Percentiles rank a stretch among this genome's conserved stretches.
Conservation (phyloP, 2,797 vertebrate species). For the Protonibea diacanthus region DNA sequence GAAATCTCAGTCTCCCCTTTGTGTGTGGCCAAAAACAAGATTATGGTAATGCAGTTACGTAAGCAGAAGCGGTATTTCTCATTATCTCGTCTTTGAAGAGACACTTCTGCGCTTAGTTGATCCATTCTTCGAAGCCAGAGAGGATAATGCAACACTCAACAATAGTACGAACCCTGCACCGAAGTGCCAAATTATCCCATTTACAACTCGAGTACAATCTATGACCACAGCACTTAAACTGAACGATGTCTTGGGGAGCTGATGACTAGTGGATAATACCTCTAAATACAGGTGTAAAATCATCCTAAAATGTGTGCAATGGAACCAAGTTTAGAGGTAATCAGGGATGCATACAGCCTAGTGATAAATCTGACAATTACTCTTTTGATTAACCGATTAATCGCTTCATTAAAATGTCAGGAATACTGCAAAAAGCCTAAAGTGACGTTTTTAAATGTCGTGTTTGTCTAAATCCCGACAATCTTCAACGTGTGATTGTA, state of each 20-base stretch:
- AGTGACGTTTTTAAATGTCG: neutral
- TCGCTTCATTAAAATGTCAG: neutral
- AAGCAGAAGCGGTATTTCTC: neutral
- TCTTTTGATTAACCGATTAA: neutral
- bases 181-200: neutral
- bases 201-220: neutral
- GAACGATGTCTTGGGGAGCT: neutral
- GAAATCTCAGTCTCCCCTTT: conserved; percentile 1
- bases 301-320: neutral
- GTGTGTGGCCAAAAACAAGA: neutral
- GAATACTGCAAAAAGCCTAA: neutral
- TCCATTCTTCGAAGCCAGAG: neutral
- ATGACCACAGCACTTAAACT: neutral
- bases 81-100: conserved; percentile 9
- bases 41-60: neutral
- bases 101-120: neutral
- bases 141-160: neutral
- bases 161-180: neutral
- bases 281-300: neutral
- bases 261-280: neutral
- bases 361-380: neutral
- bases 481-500: neutral
- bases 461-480: neutral
- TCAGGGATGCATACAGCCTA: neutral
- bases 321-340: neutral